Conservation (phyloP, 2,888 invertebrate species). For the Pristionchus japonicus region DNA sequence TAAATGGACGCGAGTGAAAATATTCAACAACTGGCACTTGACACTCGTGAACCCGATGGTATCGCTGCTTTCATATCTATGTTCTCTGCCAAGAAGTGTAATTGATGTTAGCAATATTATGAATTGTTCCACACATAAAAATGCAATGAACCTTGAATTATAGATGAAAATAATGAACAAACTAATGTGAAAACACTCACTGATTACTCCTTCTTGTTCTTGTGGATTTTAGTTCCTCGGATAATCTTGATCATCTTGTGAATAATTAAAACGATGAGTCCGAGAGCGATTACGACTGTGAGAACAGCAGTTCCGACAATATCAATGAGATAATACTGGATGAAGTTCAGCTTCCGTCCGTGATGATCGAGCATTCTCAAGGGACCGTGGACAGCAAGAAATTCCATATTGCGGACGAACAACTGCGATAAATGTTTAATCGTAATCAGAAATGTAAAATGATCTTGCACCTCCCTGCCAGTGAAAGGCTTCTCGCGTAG, state of each 20-base stretch:
- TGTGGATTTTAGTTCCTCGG: neutral
- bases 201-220: neutral
- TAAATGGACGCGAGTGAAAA: too few species aligned
- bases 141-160: too few species aligned
- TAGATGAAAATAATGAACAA: neutral
- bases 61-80: too few species aligned
- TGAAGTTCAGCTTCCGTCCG: neutral
- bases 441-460: too few species aligned
- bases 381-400: conserved; percentile 19
- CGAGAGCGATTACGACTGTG: neutral
- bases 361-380: conserved; percentile 24
- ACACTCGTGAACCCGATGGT: too few species aligned
- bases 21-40: too few species aligned
- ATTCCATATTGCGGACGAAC: conserved; percentile 9
- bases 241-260: neutral
- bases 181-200: neutral
- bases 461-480: neutral
- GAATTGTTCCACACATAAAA: too few species aligned
- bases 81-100: too few species aligned
- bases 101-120: too few species aligned
- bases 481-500: neutral
- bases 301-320: neutral
- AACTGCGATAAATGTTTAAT: neutral
- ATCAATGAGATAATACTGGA: conserved; percentile 20
- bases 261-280: neutral